Base-by-base conservation (phyloP, 2,113 vertebrate species). In the Haplochromis vanheusdeni region DNA sequence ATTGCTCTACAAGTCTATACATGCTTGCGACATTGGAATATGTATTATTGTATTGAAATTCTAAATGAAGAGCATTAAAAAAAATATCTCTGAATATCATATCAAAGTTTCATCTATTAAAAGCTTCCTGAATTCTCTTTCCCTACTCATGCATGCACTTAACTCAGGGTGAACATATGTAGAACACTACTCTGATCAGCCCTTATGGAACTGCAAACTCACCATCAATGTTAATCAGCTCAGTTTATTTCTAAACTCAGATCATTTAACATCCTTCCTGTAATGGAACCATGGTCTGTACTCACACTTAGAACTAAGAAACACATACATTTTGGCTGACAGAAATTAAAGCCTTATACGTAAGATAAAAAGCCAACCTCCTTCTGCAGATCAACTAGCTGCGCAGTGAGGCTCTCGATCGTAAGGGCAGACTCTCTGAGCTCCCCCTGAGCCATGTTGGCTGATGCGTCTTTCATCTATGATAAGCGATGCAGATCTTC, bases 321-420 rank as follows among this genome's bases (percentile, higher is more conserved):
- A 45, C 13, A 45, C 17, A 21, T 37, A 19, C 11, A 68, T 68
- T 68, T 68, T 77, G 26, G 16, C 16, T 12, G 12, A 47, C 1
- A 62, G 17, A 52, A 31, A 28, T 19, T 2, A 47, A 35, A 28
- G 19, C 13, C n/a, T 26, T 19, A 13, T 13, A 5, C 47, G 4
- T 12, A n/a, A 40, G n/a, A 13, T 5, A 6, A 79, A 37, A 8
- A 9, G 56, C 89, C 92, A 95, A 94, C 98, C 97, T 98, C 97
- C 88, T 97, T 98, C 91, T 98, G 98, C 47, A 99, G 94, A 60
- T 73, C 95, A 35, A 93, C 37, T 9, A 99, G 92, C 88, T 98
- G 97, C 2, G 96, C 95, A 0, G 94, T 95, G n/a, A 99, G 96
- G 87, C 86, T 97, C 68, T 97, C 97, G 0, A 98, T 97, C 56